phyloP scores from a whole-genome alignment of 35 echinoderm and acorn worm species.

The Apostichopus californicus region DNA sequence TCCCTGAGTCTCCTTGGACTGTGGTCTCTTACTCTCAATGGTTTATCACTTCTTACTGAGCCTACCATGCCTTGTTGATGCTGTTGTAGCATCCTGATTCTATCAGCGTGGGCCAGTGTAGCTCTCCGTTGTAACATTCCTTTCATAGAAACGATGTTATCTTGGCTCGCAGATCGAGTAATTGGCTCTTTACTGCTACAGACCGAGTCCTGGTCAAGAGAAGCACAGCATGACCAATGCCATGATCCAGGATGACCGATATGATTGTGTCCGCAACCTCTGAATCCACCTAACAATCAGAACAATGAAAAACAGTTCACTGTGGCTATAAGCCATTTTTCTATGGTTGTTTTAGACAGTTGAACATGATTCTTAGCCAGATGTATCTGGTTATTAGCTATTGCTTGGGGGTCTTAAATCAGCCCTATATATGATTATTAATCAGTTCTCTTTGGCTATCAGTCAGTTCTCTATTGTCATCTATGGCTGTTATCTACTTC shows the following conservation, averaged over 20 bases:
- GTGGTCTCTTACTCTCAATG: constrained; percentile 11
- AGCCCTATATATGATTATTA: no score
- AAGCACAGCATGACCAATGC: constrained; percentile 97
- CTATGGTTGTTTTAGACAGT: no score
- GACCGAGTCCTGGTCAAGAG: constrained; percentile 54
- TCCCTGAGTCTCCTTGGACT: constrained; percentile 36
- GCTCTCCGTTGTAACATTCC: constrained; percentile 3
- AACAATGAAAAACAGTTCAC: not conserved
- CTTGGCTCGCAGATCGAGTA: not conserved
- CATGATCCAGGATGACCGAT: constrained; percentile 76
- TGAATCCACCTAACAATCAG: constrained; percentile 85
- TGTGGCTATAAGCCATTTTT: no score
- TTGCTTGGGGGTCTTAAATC: no score
- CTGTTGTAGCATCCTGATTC: constrained; percentile 28
- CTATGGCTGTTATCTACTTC: no score
- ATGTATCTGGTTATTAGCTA: no score
- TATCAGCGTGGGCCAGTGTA: constrained; percentile 6
- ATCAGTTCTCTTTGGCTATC: no score
- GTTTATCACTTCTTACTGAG: not conserved
- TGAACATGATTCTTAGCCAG: no score
- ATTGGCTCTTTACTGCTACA: constrained; percentile 44
- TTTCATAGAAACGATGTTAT: not conserved
- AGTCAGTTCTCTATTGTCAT: no score
- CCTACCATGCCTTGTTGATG: not conserved
- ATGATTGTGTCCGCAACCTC: constrained; percentile 93